A percentile compares a stretch with the other conserved stretches of the same genome.
phyloP scores from a whole-genome alignment of 2,888 invertebrate genomes.

The Caenorhabditis japonica region DNA sequence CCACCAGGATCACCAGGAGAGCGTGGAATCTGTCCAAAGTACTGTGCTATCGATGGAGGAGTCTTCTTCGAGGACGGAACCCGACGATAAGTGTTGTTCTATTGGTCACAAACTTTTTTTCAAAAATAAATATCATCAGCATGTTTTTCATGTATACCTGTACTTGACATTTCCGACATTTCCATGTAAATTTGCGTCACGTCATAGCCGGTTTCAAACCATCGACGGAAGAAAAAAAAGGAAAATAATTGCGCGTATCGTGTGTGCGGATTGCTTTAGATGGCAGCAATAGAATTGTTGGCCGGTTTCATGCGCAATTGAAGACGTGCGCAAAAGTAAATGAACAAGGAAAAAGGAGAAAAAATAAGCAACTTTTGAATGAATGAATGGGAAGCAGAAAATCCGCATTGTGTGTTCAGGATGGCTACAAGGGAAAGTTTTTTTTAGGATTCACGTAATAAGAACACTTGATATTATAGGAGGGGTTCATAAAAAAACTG shows the following conservation, averaged over 20 bases:
- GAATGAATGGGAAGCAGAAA: neutral
- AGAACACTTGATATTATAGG: neutral
- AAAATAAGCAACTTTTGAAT: slow-evolving; percentile 1
- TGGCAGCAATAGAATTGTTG: slow-evolving; percentile 3
- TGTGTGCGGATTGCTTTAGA: slow-evolving; percentile 10
- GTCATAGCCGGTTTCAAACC: slow-evolving; percentile 11
- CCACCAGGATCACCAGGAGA: slow-evolving; percentile 60
- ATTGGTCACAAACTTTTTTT: neutral
- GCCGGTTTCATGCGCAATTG: slow-evolving; percentile 20
- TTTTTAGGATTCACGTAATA: too few species aligned
- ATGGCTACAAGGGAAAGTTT: too few species aligned
- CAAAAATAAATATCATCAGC: slow-evolving; percentile 5
- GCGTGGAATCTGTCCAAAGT: slow-evolving; percentile 46
- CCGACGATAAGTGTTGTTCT: slow-evolving; percentile 14
- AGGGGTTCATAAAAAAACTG: neutral
- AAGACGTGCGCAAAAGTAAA: slow-evolving; percentile 16
- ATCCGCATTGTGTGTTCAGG: neutral
- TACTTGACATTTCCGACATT: neutral
- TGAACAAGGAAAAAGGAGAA: too few species aligned
- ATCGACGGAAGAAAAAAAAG: neutral
- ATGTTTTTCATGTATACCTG: neutral
- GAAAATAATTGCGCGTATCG: slow-evolving; percentile 5
- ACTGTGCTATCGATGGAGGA: slow-evolving; percentile 52
- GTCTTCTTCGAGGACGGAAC: slow-evolving; percentile 54
- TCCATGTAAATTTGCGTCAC: too few species aligned